These are phyloP conservation scores for Cochlearius cochlearius DNA, from an alignment of 2,113 vertebrate genomes.

Conservation along the genomic window DNA sequence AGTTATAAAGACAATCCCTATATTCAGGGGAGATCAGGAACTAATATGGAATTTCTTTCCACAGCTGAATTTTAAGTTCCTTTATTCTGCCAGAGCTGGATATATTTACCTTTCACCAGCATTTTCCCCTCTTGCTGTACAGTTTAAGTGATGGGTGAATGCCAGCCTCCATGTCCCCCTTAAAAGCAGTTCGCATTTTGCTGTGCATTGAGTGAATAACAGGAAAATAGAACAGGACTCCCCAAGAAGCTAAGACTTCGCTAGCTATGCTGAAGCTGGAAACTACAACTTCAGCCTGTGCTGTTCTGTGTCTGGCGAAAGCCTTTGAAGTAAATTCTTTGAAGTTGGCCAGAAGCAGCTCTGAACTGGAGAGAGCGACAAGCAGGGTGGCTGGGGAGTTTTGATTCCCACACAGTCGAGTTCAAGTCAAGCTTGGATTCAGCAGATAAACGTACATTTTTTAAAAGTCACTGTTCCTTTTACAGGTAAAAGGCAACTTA, in stretches of 20 bases:
- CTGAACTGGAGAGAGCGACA: neutral
- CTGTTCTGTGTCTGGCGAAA: neutral
- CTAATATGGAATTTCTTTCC: neutral
- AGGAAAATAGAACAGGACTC: neutral
- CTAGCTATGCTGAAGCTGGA: neutral
- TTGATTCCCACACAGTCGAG: neutral
- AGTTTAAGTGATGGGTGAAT: neutral
- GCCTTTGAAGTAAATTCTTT: conserved; percentile 73
- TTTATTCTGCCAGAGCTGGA: neutral
- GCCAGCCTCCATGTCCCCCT: neutral
- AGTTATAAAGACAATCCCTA: neutral
- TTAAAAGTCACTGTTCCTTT: neutral
- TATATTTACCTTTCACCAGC: neutral
- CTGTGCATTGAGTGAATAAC: neutral
- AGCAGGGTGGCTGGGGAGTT: neutral
- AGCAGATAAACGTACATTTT: neutral
- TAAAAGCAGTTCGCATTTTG: neutral
- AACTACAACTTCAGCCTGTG: neutral
- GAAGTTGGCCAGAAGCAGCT: conserved; percentile 36
- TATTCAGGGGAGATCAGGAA: neutral
- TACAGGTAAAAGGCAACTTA: neutral
- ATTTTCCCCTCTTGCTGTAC: neutral
- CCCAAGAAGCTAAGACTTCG: neutral
- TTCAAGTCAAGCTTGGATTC: neutral
- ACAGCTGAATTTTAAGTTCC: neutral